Evolutionary conservation across 2,113 vertebrate genomes (phyloP).

Genomic region (Chiloscyllium plagiosum): DNA sequence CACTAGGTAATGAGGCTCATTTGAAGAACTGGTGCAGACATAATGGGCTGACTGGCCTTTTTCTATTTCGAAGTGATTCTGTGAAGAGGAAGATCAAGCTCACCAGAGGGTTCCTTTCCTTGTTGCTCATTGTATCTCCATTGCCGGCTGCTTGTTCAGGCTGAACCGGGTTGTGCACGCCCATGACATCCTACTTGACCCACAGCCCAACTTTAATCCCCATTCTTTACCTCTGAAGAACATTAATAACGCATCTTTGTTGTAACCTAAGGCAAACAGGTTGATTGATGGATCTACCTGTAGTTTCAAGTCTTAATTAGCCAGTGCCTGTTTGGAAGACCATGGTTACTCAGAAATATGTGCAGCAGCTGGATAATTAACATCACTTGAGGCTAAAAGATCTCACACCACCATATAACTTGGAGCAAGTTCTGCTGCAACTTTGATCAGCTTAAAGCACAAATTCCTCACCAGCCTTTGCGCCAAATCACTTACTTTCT

Average conservation of each 20-base stretch:
- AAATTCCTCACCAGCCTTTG: not conserved
- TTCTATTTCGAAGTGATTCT: no score
- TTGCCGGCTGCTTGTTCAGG: not conserved
- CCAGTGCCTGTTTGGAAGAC: not conserved
- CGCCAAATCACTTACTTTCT: not conserved
- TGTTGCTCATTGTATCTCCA: not conserved
- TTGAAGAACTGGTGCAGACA: no score
- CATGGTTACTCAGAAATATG: not conserved
- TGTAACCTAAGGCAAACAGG: not conserved
- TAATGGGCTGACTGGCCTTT: no score
- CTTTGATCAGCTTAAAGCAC: not conserved
- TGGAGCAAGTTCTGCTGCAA: not conserved
- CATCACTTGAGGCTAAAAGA: not conserved
- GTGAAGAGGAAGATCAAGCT: not conserved
- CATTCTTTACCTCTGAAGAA: not conserved
- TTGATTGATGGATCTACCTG: not conserved
- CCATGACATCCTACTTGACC: not conserved
- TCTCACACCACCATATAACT: not conserved
- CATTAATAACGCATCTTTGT: not conserved
- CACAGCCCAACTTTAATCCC: not conserved
- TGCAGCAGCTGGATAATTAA: not conserved
- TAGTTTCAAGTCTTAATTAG: not conserved
- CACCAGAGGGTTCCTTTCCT: not conserved
- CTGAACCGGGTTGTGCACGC: not conserved
- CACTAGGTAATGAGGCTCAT: no score